These are phyloP conservation scores for Melanophora roralis DNA, from an alignment of 2,888 invertebrate species.

Conservation along the genomic window DNA sequence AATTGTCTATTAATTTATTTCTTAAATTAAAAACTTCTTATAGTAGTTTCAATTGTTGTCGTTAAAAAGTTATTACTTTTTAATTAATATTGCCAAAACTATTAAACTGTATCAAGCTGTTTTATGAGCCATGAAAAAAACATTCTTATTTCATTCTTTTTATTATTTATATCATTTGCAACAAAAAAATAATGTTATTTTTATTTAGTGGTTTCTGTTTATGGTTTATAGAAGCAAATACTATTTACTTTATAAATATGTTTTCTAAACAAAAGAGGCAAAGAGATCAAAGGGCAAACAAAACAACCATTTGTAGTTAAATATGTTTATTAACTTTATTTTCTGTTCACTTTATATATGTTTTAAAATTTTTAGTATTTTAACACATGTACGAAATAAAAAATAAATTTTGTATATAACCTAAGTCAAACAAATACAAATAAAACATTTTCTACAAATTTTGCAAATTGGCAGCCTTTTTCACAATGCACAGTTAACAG, in stretches of 20 bases:
- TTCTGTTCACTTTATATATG: neutral
- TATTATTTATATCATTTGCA: too few relatives aligned
- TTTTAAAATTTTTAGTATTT: neutral
- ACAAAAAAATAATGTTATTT: slow-evolving; percentile 1
- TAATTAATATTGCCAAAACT: neutral
- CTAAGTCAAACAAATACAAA: too few relatives aligned
- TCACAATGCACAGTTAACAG: too few relatives aligned
- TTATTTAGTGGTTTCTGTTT: slow-evolving; percentile 17
- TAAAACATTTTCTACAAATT: too few relatives aligned
- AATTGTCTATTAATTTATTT: slow-evolving; percentile 22
- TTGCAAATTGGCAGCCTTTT: too few relatives aligned
- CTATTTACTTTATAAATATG: neutral
- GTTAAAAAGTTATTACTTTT: neutral
- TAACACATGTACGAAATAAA: neutral
- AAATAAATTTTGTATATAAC: neutral
- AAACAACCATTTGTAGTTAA: neutral
- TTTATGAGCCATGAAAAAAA: slow-evolving; percentile 31
- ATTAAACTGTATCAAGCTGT: slow-evolving; percentile 32
- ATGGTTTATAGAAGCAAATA: neutral
- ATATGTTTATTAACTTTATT: slow-evolving; percentile 11
- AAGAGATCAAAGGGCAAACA: slow-evolving; percentile 8
- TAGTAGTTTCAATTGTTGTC: slow-evolving; percentile 8
- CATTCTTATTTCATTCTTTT: neutral
- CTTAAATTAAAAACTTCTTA: neutral
- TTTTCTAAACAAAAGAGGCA: neutral